phyloP scores from a whole-genome alignment of 2,888 invertebrate genomes.

The Phortica okadai region DNA sequence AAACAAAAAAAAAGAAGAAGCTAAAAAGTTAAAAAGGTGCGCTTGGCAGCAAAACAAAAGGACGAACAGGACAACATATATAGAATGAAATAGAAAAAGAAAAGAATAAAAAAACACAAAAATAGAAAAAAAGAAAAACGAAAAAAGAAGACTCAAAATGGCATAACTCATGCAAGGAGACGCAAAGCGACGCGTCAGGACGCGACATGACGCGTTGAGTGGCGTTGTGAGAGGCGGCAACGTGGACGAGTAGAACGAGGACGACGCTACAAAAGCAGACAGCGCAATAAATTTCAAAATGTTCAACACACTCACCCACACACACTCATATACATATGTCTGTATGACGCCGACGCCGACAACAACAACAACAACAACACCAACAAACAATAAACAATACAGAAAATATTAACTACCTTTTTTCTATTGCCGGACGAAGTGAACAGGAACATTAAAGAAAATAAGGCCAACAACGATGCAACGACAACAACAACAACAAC shows the following conservation, averaged over 20 bases:
- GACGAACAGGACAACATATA: neutral
- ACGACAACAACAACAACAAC: conserved; percentile 37
- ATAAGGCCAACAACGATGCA: neutral
- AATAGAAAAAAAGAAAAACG: neutral
- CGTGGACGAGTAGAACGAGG: no score
- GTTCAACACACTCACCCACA: neutral
- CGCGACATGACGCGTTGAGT: neutral
- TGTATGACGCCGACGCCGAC: conserved; percentile 35
- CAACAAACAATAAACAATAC: conserved; percentile 20
- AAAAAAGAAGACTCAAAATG: conserved; percentile 52
- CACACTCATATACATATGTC: neutral
- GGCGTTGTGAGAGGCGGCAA: neutral
- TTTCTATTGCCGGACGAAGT: conserved; percentile 41
- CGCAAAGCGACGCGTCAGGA: conserved; percentile 25
- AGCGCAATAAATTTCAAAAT: conserved; percentile 67
- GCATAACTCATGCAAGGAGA: conserved; percentile 62
- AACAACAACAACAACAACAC: conserved; percentile 36
- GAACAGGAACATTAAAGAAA: conserved; percentile 12
- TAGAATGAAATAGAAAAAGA: neutral
- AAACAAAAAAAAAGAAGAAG: conserved; percentile 21
- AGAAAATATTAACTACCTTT: conserved; percentile 64
- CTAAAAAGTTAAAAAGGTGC: neutral
- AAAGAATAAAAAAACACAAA: neutral
- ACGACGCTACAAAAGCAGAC: conserved; percentile 47
- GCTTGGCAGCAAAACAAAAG: neutral